A percentile compares a stretch with the other conserved stretches of the same genome.
These are phyloP conservation scores for Magallana gigas DNA, from an alignment of 1,140 invertebrate genomes.

Conservation along the genomic window DNA sequence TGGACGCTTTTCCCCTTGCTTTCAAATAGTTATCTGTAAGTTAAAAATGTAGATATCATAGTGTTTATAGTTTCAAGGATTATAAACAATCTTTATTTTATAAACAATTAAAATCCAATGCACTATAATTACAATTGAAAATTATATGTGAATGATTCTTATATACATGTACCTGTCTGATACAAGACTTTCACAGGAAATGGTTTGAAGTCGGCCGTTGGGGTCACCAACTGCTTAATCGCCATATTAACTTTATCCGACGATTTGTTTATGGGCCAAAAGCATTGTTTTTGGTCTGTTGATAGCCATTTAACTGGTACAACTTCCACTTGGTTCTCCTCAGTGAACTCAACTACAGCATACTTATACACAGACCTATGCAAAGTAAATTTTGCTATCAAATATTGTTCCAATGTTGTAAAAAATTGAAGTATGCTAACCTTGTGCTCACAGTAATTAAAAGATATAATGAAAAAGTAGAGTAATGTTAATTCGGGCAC, in stretches of 20 bases:
- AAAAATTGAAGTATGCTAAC: too few species aligned
- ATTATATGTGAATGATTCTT: too few species aligned
- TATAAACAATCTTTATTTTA: too few species aligned
- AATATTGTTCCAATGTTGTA: too few species aligned
- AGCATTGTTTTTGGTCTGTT: not conserved
- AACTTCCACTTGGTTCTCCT: not conserved
- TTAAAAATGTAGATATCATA: too few species aligned
- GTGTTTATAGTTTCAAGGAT: too few species aligned
- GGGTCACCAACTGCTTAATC: not conserved
- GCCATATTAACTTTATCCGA: too few species aligned
- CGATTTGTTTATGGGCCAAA: not conserved
- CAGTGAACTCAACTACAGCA: constrained; percentile 25
- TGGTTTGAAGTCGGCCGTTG: not conserved
- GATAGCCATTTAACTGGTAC: not conserved
- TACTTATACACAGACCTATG: not conserved
- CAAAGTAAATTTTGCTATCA: too few species aligned
- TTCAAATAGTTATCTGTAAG: not conserved
- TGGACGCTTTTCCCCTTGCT: not conserved
- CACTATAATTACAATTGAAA: not conserved
- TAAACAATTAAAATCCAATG: not conserved
- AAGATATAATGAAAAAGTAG: too few species aligned
- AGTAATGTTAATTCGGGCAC: too few species aligned
- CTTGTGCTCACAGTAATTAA: too few species aligned
- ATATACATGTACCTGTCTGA: constrained; percentile 3
- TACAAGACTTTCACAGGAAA: constrained; percentile 16